Conservation (phyloP, 2,888 invertebrate species). For the Catocala sponsa region DNA sequence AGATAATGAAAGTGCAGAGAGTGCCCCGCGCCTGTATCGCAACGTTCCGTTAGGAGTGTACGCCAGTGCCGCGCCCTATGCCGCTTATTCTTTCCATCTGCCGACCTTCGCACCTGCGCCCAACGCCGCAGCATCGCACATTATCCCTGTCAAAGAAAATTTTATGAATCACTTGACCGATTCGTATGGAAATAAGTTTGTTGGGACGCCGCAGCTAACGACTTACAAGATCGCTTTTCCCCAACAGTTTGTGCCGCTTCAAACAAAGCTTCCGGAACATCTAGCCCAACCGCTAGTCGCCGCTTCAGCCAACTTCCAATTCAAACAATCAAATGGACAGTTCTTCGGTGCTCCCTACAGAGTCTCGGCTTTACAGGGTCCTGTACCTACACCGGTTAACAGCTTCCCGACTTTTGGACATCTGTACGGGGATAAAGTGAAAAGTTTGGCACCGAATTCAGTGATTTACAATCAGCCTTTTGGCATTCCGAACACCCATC, state of each 20-base stretch:
- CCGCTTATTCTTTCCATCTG: constrained; percentile 72
- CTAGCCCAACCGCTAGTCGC: constrained; percentile 75
- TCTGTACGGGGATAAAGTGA: constrained; percentile 65
- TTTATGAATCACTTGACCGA: constrained; percentile 70
- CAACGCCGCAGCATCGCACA: constrained; percentile 60
- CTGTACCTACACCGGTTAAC: constrained; percentile 55
- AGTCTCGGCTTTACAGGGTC: constrained; percentile 61
- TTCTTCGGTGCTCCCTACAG: constrained; percentile 69
- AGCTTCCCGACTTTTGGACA: constrained; percentile 61
- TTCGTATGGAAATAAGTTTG: constrained; percentile 80
- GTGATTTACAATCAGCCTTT: constrained; percentile 25
- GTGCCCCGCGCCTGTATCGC: constrained; percentile 72
- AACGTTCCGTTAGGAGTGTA: constrained; percentile 72
- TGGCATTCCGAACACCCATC: constrained; percentile 52
- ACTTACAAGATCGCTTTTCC: constrained; percentile 73
- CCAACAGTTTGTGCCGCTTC: constrained; percentile 77
- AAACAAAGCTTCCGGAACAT: constrained; percentile 75
- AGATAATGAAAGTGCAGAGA: constrained; percentile 72
- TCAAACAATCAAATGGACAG: constrained; percentile 57
- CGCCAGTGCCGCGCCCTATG: constrained; percentile 76
- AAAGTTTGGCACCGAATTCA: constrained; percentile 55
- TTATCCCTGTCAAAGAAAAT: constrained; percentile 69
- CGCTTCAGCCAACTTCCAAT: constrained; percentile 65
- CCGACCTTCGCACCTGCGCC: constrained; percentile 65
- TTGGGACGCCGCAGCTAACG: constrained; percentile 67